These are phyloP conservation scores for Rostratula benghalensis DNA, from an alignment of 2,113 vertebrate species.

Conservation along the genomic window DNA sequence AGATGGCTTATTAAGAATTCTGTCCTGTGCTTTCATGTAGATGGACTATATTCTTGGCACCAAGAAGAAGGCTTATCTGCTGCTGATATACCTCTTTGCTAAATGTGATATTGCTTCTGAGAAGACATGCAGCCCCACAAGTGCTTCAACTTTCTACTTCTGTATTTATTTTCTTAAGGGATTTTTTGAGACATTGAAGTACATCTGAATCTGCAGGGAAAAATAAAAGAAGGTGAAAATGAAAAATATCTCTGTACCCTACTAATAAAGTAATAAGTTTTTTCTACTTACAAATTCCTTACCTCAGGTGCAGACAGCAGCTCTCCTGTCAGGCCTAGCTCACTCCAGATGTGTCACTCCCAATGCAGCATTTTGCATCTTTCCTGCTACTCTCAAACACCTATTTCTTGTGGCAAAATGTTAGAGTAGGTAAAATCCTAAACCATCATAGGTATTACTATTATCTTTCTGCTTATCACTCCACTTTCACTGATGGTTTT, in stretches of 20 bases:
- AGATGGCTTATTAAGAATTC: background rate
- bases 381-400: background rate
- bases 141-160: background rate
- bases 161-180: background rate
- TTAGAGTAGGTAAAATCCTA: background rate
- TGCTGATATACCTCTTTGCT: background rate
- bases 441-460: background rate
- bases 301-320: background rate
- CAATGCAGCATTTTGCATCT: background rate
- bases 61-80: background rate
- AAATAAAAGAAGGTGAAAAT: background rate
- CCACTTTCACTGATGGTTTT: background rate
- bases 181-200: background rate
- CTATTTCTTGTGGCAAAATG: background rate
- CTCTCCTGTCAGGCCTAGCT: background rate
- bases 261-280: background rate
- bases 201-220: background rate
- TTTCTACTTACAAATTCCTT: background rate
- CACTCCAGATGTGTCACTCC: background rate
- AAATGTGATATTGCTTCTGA: background rate
- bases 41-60: background rate
- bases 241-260: background rate
- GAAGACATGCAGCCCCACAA: background rate
- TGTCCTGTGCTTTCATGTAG: slow-evolving; percentile 6
- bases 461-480: background rate